A percentile compares a stretch with the other conserved stretches of the same genome.
Conservation (phyloP, 2,797 vertebrate species). For the Capromys pilorides region DNA sequence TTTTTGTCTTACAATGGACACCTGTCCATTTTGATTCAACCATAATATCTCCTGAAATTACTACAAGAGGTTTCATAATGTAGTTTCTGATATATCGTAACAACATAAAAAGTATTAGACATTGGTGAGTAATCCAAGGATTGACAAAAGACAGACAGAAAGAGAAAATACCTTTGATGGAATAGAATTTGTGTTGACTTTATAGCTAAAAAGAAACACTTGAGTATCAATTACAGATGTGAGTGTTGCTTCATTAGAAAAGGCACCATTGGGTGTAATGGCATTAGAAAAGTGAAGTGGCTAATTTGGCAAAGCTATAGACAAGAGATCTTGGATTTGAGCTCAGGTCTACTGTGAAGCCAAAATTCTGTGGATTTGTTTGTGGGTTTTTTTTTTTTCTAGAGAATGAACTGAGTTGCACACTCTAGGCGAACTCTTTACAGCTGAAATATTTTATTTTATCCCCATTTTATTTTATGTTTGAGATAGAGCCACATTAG, state of each 20-base stretch:
- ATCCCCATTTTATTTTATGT: not conserved
- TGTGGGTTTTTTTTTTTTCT: not conserved
- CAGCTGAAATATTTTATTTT: not conserved
- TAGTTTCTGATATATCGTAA: not conserved
- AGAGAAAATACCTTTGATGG: not conserved
- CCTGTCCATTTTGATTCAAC: not conserved
- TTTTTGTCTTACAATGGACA: not conserved
- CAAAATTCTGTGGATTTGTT: not conserved
- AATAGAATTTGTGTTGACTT: not conserved
- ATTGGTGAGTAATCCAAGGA: not conserved
- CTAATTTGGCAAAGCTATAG: not conserved
- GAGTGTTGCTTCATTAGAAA: not conserved
- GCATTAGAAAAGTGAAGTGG: not conserved
- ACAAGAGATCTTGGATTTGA: not conserved
- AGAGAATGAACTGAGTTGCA: not conserved
- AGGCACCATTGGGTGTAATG: not conserved
- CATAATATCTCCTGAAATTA: not conserved
- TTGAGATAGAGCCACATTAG: not conserved
- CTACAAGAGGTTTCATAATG: not conserved
- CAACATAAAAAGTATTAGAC: not conserved
- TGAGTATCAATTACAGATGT: not conserved
- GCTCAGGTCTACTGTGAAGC: not conserved
- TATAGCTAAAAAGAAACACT: not conserved
- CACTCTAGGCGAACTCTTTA: not conserved
- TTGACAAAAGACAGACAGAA: not conserved